Percentiles rank a stretch among this genome's conserved stretches.
Evolutionary conservation across 1,140 invertebrate genomes (phyloP).

Genomic region (Anastrepha obliqua): DNA sequence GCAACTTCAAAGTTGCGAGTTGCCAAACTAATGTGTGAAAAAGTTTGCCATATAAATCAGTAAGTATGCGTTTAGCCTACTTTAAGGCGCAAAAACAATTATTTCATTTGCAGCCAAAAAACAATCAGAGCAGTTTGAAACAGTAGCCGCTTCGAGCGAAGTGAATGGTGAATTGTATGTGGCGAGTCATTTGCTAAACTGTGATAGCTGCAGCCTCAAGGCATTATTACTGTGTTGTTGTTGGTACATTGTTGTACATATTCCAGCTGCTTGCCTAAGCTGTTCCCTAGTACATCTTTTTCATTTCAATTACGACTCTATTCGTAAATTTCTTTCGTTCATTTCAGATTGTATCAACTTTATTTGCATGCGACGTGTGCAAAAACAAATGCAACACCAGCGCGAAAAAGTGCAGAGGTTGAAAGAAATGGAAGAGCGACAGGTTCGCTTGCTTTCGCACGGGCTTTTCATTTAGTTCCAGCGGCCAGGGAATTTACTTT

Average conservation of each 20-base stretch:
- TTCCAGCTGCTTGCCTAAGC: background rate
- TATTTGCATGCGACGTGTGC: background rate
- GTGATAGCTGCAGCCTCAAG: background rate
- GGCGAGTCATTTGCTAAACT: constrained; percentile 3
- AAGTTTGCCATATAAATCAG: constrained; percentile 51
- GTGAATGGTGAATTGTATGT: background rate
- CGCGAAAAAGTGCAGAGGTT: background rate
- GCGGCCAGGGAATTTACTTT: background rate
- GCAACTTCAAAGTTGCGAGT: constrained; percentile 42
- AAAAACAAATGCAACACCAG: background rate
- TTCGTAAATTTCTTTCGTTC: background rate
- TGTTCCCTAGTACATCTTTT: background rate
- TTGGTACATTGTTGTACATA: background rate
- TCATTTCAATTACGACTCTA: background rate
- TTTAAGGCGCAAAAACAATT: constrained; percentile 51
- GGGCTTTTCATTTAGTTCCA: background rate
- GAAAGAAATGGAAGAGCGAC: background rate
- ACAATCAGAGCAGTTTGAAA: background rate
- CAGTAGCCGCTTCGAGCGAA: background rate
- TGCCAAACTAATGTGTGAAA: constrained; percentile 52
- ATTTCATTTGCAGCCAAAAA: constrained; percentile 51
- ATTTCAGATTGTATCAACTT: background rate
- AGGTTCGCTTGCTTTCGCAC: background rate
- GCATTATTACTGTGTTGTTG: background rate
- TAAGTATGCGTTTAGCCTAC: constrained; percentile 51